A percentile compares a stretch with the other conserved stretches of the same genome.
phyloP scores from a whole-genome alignment of 2,113 vertebrate species.

The Gambusia affinis region DNA sequence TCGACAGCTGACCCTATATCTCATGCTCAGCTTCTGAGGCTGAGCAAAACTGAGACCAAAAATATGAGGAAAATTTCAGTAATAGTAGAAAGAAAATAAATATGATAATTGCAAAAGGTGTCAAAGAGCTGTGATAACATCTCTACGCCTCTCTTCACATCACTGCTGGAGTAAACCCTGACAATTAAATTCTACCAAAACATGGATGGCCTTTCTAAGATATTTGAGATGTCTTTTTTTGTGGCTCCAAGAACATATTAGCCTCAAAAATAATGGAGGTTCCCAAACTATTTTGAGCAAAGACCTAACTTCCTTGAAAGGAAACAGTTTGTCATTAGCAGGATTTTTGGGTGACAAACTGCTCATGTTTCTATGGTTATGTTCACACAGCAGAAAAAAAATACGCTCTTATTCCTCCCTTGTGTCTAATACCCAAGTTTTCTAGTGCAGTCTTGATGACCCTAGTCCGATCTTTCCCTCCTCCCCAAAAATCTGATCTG shows the following conservation, averaged over 20 bases:
- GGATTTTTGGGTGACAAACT: too few species aligned
- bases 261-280: neutral
- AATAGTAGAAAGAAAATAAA: neutral
- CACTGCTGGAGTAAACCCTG: neutral
- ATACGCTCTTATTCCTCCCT: too few species aligned
- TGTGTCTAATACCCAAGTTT: too few species aligned
- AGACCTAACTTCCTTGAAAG: neutral
- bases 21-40: slow-evolving; percentile 46
- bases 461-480: too few species aligned
- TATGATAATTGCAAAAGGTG: slow-evolving; percentile 12
- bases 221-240: too few species aligned
- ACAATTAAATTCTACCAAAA: neutral
- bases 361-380: too few species aligned
- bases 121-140: neutral
- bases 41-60: slow-evolving; percentile 18
- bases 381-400: too few species aligned
- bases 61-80: neutral
- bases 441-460: too few species aligned
- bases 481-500: too few species aligned
- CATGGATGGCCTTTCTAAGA: neutral
- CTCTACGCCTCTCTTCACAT: neutral
- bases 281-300: neutral
- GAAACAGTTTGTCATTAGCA: too few species aligned
- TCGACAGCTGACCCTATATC: slow-evolving; percentile 55
- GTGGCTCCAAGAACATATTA: neutral